Conservation (phyloP, 1,140 invertebrate genomes). For the Plectus sambesii region DNA sequence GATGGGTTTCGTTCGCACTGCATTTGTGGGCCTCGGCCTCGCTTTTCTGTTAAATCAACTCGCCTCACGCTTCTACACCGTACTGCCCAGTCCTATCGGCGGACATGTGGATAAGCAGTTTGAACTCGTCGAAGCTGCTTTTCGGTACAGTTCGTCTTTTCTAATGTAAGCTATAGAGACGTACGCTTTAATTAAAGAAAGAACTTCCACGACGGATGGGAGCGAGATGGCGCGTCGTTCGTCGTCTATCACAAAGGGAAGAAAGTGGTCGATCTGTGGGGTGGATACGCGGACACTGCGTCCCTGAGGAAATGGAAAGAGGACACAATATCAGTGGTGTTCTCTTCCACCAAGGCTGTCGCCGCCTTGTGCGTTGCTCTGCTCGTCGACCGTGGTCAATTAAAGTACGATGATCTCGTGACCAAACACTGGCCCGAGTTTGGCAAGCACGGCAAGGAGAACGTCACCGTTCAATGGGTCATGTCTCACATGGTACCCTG, state of each 20-base stretch:
- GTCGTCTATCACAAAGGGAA: constrained; percentile 36
- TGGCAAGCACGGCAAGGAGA: constrained; percentile 45
- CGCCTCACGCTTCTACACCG: too few relatives aligned
- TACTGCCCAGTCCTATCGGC: too few relatives aligned
- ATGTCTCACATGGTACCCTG: constrained; percentile 46
- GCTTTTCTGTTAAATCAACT: too few relatives aligned
- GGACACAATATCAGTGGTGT: constrained; percentile 29
- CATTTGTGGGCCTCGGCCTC: too few relatives aligned
- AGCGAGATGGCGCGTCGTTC: constrained; percentile 41
- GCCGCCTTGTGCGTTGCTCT: constrained; percentile 41
- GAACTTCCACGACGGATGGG: constrained; percentile 32
- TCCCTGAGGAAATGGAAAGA: constrained; percentile 23
- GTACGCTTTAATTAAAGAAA: too few relatives aligned
- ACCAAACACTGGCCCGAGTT: constrained; percentile 49
- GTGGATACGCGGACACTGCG: constrained; percentile 46
- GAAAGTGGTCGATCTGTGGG: constrained; percentile 46
- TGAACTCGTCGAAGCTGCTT: too few relatives aligned
- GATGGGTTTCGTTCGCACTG: too few relatives aligned
- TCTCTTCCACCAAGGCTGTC: constrained; percentile 39
- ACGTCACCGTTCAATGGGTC: constrained; percentile 47
- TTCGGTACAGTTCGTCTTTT: too few relatives aligned
- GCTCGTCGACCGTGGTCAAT: constrained; percentile 43
- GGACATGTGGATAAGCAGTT: too few relatives aligned
- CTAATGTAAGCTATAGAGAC: too few relatives aligned
- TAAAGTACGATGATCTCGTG: constrained; percentile 45